These are phyloP conservation scores for Festucalex cinctus DNA, from an alignment of 2,113 vertebrate species.

Conservation along the genomic window DNA sequence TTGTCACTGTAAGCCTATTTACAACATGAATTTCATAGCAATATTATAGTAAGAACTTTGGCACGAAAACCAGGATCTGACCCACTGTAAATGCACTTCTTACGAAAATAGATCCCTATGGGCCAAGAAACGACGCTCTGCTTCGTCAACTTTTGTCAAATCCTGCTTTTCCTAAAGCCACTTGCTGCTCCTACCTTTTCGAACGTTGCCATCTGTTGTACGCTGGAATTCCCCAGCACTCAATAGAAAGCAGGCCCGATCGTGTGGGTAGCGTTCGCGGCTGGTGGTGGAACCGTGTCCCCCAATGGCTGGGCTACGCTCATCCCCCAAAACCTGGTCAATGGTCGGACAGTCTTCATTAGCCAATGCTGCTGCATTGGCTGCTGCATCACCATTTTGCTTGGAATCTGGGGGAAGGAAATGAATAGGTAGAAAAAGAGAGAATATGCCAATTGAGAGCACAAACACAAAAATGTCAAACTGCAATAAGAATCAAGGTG, in stretches of 20 bases:
- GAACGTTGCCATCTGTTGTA: constrained; percentile 75
- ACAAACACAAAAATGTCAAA: constrained; percentile 21
- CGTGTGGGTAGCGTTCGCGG: constrained; percentile 75
- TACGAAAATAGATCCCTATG: no score
- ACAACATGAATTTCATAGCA: no score
- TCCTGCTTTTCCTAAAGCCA: background rate
- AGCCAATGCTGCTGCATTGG: constrained; percentile 94
- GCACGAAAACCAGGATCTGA: background rate
- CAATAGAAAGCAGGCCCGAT: constrained; percentile 78
- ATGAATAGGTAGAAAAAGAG: background rate
- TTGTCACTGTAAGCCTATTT: no score
- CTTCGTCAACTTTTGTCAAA: background rate
- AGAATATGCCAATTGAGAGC: constrained; percentile 4
- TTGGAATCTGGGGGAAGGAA: constrained; percentile 81
- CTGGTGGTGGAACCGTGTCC: constrained; percentile 63
- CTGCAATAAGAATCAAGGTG: constrained; percentile 1
- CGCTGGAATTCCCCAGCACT: constrained; percentile 77
- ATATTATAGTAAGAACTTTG: no score
- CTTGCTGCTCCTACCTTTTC: constrained; percentile 72
- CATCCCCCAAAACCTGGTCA: constrained; percentile 96
- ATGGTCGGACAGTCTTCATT: constrained; percentile 99
- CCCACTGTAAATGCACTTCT: background rate
- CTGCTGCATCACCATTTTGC: constrained; percentile 95
- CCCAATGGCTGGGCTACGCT: constrained; percentile 83
- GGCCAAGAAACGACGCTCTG: background rate